Evolutionary conservation across 2,888 invertebrate genomes (phyloP).

Genomic region (Caenorhabditis virilis): DNA sequence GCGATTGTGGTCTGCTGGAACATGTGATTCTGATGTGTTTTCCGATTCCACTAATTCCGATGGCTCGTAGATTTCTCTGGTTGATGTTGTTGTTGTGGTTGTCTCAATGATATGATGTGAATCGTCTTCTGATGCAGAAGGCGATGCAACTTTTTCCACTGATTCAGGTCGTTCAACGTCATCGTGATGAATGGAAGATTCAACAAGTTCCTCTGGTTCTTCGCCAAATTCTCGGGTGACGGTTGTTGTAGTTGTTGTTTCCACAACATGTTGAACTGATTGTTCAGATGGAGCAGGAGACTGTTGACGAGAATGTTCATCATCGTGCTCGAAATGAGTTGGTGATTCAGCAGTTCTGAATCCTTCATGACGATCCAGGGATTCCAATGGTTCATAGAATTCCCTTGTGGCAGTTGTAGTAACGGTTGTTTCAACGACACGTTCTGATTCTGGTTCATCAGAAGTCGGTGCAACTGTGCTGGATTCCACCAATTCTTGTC

Average conservation of each 20-base stretch:
- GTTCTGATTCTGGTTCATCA: neutral
- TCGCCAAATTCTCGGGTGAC: neutral
- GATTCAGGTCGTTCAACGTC: neutral
- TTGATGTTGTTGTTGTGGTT: neutral
- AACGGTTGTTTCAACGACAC: neutral
- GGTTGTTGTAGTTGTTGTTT: neutral
- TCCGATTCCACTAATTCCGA: too few relatives aligned
- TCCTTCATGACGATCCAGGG: neutral
- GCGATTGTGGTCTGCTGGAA: too few relatives aligned
- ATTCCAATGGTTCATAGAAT: neutral
- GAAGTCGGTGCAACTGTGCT: neutral
- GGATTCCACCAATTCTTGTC: too few relatives aligned
- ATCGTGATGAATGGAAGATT: neutral
- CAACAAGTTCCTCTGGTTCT: neutral
- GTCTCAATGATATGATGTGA: neutral
- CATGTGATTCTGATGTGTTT: slow-evolving; percentile 1
- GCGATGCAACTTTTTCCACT: neutral
- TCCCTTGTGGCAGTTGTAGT: neutral
- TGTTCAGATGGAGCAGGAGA: neutral
- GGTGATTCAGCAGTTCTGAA: neutral
- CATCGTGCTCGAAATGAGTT: too few relatives aligned
- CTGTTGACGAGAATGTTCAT: too few relatives aligned
- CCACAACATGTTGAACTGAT: neutral
- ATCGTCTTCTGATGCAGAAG: neutral
- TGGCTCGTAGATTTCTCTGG: too few relatives aligned